A percentile compares a stretch with the other conserved stretches of the same genome.
Conservation (phyloP, 2,113 vertebrate species). For the Theristicus caerulescens region DNA sequence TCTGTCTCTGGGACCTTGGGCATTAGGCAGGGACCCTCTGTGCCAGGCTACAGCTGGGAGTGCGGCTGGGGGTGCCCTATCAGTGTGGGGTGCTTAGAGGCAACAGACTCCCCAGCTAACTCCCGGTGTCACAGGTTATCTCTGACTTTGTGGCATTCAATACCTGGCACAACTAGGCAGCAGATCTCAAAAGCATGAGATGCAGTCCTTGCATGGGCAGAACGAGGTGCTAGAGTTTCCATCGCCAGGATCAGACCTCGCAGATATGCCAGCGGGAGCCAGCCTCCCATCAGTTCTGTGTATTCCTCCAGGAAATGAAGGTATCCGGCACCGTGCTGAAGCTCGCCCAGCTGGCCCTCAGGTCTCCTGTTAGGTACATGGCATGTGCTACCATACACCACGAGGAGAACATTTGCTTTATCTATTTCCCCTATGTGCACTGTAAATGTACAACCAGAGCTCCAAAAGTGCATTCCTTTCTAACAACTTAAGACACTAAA, state of each 20-base stretch:
- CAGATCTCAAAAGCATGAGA: neutral
- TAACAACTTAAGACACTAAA: neutral
- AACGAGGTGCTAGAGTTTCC: neutral
- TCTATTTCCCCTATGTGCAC: neutral
- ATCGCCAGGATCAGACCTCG: neutral
- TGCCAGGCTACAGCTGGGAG: neutral
- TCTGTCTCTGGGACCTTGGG: neutral
- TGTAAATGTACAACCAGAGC: neutral
- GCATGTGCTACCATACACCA: neutral
- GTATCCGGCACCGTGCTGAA: neutral
- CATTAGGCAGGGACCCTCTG: neutral
- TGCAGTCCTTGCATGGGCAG: neutral
- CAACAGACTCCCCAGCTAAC: neutral
- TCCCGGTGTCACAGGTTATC: neutral
- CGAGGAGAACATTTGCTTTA: neutral
- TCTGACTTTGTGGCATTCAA: neutral
- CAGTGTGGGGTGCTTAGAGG: fast-evolving
- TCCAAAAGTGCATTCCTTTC: neutral
- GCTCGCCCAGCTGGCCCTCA: neutral
- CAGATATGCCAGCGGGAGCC: neutral
- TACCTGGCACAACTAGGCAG: neutral
- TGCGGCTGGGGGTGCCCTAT: neutral
- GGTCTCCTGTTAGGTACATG: neutral
- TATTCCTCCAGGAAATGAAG: neutral
- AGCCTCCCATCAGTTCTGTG: neutral